Conservation (phyloP, 2,888 invertebrate species). For the Rhamphomyia laevipes region DNA sequence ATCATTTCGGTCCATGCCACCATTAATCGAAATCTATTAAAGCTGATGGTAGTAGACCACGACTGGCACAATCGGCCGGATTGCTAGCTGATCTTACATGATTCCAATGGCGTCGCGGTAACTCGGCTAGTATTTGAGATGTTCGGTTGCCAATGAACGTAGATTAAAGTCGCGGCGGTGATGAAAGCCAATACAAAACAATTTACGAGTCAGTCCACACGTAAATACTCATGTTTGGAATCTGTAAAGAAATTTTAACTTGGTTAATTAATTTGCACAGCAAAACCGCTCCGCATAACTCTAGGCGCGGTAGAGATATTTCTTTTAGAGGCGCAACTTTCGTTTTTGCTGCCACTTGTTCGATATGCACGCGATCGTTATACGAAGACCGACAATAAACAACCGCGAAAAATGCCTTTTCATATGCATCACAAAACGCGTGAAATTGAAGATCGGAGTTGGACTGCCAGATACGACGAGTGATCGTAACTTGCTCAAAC, state of each 20-base stretch:
- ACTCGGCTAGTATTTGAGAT: slow-evolving; percentile 10
- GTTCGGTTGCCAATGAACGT: slow-evolving; percentile 14
- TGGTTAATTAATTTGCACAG: too few relatives aligned
- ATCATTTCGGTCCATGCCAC: slow-evolving; percentile 15
- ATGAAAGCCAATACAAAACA: slow-evolving; percentile 20
- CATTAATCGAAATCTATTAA: slow-evolving; percentile 10
- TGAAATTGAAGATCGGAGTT: background rate
- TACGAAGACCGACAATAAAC: too few relatives aligned
- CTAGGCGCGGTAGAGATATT: too few relatives aligned
- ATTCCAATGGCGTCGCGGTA: slow-evolving; percentile 11
- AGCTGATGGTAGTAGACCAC: slow-evolving; percentile 11
- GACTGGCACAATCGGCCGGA: slow-evolving; percentile 16
- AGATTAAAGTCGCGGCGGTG: slow-evolving; percentile 12
- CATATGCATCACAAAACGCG: background rate
- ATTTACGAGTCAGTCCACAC: slow-evolving; percentile 23
- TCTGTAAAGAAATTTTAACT: too few relatives aligned
- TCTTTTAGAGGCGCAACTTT: too few relatives aligned
- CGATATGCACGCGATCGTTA: too few relatives aligned
- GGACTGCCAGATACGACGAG: too few relatives aligned
- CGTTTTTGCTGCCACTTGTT: too few relatives aligned
- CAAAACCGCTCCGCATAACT: too few relatives aligned
- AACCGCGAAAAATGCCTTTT: too few relatives aligned
- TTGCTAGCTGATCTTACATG: slow-evolving; percentile 13
- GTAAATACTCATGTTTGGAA: slow-evolving; percentile 2
- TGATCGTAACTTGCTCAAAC: too few relatives aligned